Conservation (phyloP, 2,888 invertebrate species). For the Ectemnius lituratus region DNA sequence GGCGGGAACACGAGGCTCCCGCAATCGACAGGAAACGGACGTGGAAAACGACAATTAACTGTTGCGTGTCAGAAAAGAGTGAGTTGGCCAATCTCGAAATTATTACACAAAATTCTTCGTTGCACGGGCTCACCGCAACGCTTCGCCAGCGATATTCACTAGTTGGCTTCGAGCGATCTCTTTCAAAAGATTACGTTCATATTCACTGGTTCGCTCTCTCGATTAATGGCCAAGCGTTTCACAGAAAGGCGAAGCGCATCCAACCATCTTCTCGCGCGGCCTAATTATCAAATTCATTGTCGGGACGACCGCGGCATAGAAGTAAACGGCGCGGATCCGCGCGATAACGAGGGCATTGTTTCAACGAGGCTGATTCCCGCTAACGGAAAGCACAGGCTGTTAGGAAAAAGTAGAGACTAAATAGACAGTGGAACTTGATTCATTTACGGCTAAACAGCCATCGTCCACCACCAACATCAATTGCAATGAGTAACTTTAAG, state of each 20-base stretch:
- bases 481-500: too few species aligned
- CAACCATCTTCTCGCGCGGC: slow-evolving; percentile 32
- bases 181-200: too few species aligned
- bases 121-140: background rate
- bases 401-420: background rate
- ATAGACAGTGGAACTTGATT: slow-evolving; percentile 12
- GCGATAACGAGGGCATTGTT: slow-evolving; percentile 56
- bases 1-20: background rate
- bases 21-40: slow-evolving; percentile 58
- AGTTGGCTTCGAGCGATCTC: too few species aligned
- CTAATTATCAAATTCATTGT: slow-evolving; percentile 47
- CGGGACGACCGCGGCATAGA: slow-evolving; percentile 13
- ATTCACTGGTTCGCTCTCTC: background rate
- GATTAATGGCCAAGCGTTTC: background rate
- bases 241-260: too few species aligned
- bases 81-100: slow-evolving; percentile 26
- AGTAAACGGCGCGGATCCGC: slow-evolving; percentile 46
- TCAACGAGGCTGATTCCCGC: slow-evolving; percentile 22
- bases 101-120: slow-evolving; percentile 37
- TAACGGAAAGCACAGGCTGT: background rate
- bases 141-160: too few species aligned
- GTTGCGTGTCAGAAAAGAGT: slow-evolving; percentile 28
- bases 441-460: slow-evolving; percentile 27
- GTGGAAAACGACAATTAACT: slow-evolving; percentile 66
- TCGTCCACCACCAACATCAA: slow-evolving; percentile 11